Conservation (phyloP, 2,113 vertebrate genomes). For the Raja brachyura region DNA sequence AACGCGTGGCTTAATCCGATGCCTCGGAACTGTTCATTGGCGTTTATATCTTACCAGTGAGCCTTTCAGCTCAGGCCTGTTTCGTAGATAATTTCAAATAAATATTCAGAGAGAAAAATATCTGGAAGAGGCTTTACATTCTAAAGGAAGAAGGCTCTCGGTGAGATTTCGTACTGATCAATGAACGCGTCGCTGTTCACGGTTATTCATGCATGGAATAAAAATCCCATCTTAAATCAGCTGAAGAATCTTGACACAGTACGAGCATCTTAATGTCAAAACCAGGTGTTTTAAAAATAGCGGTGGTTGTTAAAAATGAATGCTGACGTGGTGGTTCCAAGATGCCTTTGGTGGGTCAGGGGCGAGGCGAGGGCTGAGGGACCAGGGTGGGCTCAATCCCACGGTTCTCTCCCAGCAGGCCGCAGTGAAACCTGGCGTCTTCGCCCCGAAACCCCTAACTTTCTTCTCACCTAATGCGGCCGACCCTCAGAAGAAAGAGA, state of each 20-base stretch:
- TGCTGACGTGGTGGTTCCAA: background rate
- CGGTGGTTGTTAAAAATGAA: background rate
- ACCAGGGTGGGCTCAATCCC: background rate
- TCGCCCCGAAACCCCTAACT: background rate
- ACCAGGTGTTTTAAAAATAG: background rate
- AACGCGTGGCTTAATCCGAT: background rate
- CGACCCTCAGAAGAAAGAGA: conserved; percentile 43
- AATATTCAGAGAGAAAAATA: background rate
- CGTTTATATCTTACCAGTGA: background rate
- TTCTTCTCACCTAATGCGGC: conserved; percentile 41
- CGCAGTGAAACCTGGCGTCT: background rate
- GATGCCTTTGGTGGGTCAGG: background rate
- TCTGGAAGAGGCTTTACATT: background rate
- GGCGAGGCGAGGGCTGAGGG: background rate
- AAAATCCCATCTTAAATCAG: background rate
- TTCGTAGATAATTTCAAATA: background rate
- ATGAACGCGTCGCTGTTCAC: background rate
- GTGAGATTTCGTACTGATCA: background rate
- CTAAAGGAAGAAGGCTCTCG: background rate
- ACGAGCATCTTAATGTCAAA: background rate
- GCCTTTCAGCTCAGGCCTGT: background rate
- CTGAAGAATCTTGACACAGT: background rate
- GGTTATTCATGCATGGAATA: background rate
- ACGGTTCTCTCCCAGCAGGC: background rate
- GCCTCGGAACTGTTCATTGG: background rate